phyloP scores from a whole-genome alignment of 1,140 invertebrate genomes.

The Drosophila lini region DNA sequence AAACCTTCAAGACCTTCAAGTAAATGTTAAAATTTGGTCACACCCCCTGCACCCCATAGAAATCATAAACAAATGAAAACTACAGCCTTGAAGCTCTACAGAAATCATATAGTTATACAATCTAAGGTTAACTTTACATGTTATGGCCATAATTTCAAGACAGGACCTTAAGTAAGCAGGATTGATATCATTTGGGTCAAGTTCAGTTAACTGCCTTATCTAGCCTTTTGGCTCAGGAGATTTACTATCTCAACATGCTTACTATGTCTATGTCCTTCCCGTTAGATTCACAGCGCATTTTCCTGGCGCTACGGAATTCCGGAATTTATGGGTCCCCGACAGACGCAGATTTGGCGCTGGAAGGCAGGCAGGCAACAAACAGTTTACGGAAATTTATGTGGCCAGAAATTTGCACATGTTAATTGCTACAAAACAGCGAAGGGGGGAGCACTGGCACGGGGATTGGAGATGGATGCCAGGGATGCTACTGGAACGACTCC shows the following conservation, averaged over 20 bases:
- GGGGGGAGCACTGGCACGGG: not conserved
- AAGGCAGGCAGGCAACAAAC: conserved; percentile 29
- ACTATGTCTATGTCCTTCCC: conserved; percentile 14
- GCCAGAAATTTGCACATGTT: conserved; percentile 54
- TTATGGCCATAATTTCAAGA: conserved; percentile 2
- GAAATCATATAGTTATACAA: not conserved
- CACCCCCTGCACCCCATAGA: not conserved
- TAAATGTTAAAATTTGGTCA: not conserved
- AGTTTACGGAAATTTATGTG: conserved; percentile 53
- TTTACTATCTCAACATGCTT: conserved; percentile 31
- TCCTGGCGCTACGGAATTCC: conserved; percentile 8
- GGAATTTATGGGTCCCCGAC: conserved; percentile 50
- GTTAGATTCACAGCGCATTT: not conserved
- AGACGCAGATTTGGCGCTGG: conserved; percentile 45
- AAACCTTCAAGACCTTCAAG: not conserved
- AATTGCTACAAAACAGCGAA: conserved; percentile 52
- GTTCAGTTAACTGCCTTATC: conserved; percentile 21
- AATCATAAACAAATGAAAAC: not conserved
- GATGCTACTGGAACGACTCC: conserved; percentile 4
- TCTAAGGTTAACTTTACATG: not conserved
- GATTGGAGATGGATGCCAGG: not conserved
- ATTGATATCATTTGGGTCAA: conserved; percentile 17
- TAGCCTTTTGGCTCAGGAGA: conserved; percentile 1
- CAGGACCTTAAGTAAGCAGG: conserved; percentile 1
- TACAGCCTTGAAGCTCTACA: not conserved